Evolutionary conservation across 2,797 vertebrate genomes (phyloP).

Genomic region (Diceros bicornis): DNA sequence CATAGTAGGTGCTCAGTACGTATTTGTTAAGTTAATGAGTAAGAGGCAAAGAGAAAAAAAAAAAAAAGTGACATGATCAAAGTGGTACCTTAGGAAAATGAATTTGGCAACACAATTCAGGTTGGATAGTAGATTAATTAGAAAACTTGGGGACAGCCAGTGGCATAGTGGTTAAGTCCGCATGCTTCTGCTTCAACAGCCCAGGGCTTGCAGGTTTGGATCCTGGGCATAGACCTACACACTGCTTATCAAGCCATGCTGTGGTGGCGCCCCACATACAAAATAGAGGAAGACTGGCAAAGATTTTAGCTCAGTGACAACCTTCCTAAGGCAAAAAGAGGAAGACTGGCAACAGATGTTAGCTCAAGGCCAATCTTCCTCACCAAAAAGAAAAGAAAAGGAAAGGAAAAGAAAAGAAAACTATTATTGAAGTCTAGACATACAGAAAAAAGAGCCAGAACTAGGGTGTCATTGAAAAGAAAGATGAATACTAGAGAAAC

Average conservation of each 20-base stretch:
- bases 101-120: not conserved
- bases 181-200: too few relatives aligned
- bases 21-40: not conserved
- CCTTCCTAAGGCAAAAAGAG: too few relatives aligned
- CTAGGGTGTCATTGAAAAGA: not conserved
- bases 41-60: not conserved
- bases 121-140: not conserved
- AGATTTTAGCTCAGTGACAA: too few relatives aligned
- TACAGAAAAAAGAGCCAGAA: not conserved
- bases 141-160: not conserved
- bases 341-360: too few relatives aligned
- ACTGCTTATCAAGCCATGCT: too few relatives aligned
- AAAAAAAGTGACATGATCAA: not conserved
- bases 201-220: too few relatives aligned
- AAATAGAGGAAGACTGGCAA: too few relatives aligned
- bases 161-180: too few relatives aligned
- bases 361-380: too few relatives aligned
- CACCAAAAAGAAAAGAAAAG: too few relatives aligned
- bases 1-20: not conserved
- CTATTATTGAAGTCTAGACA: not conserved
- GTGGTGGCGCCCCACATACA: too few relatives aligned
- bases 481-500: not conserved
- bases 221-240: too few relatives aligned
- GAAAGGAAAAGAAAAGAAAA: not conserved
- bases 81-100: not conserved